Evolutionary conservation across 2,888 invertebrate species (phyloP).

Genomic region (Caradrina clavipalpis): DNA sequence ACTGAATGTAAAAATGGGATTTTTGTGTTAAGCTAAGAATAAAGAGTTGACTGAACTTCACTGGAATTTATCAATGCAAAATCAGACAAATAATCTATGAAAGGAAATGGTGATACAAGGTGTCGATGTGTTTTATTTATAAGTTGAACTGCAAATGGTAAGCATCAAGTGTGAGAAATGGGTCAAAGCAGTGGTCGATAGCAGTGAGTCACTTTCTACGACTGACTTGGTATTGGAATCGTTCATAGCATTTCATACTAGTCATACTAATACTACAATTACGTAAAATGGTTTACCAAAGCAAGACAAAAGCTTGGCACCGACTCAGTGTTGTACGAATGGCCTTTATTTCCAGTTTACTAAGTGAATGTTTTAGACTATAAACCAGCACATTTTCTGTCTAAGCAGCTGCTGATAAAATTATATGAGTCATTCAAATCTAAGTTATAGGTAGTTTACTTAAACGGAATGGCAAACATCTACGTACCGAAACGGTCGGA

Average conservation of each 20-base stretch:
- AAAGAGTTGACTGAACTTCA: slow-evolving; percentile 1
- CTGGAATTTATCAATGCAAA: slow-evolving; percentile 2
- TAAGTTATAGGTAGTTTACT: neutral
- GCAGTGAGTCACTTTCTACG: slow-evolving; percentile 49
- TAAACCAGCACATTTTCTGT: neutral
- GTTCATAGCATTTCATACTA: slow-evolving; percentile 40
- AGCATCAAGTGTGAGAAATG: slow-evolving; percentile 58
- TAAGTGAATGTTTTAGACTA: slow-evolving; percentile 18
- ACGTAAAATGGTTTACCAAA: slow-evolving; percentile 47
- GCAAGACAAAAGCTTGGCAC: slow-evolving; percentile 38
- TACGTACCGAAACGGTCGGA: neutral
- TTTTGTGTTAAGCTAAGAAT: neutral
- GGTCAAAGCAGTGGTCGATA: slow-evolving; percentile 49
- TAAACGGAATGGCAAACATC: neutral
- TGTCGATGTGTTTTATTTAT: slow-evolving; percentile 55
- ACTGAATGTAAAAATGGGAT: slow-evolving; percentile 14
- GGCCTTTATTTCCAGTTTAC: slow-evolving; percentile 24
- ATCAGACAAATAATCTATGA: neutral
- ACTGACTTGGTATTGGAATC: slow-evolving; percentile 36
- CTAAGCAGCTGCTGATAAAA: slow-evolving; percentile 11
- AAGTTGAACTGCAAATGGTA: slow-evolving; percentile 53
- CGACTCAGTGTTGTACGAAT: slow-evolving; percentile 4
- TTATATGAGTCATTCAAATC: neutral
- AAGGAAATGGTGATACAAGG: slow-evolving; percentile 32
- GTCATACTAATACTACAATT: slow-evolving; percentile 48